Base-by-base conservation (phyloP, 2,888 invertebrate genomes). In the Xylophagus ater region DNA sequence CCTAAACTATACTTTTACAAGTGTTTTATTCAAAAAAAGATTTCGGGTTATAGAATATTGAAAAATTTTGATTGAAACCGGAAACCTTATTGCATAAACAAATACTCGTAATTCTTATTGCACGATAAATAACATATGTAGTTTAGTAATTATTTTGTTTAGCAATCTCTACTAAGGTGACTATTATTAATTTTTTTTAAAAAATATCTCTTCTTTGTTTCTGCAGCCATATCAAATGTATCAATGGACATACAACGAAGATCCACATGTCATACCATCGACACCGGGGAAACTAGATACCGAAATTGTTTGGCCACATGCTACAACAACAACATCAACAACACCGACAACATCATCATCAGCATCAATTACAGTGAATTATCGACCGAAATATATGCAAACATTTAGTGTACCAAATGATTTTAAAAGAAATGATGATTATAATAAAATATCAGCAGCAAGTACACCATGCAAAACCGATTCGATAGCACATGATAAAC, bases 211-310 rank as follows among this genome's bases (percentile, higher is more conserved):
- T 35, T 17, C 13, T 26, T 21, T 17, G 3, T 26, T 35, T 50
- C 66, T 74, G 21, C 66, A 90, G 90, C 82, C 86, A 42, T 86
- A 83, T 64, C 73, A 84, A 56, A 87, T 88, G 81, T 92, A 92
- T 66, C 85, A 81, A 60, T 92, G 90, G 90, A 75, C 85, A 17
- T 83, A 86, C 59, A 81, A 81, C 47, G 85, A 85, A 62, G 66
- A 72, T 33, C 74, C 79, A 38, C 67, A 74, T 24, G 76, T 82
- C 23, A 68, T 77, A 48, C 76, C 81, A n/a, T 67, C 75, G 41
- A 78, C 82, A 13, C 85, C 86, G 1, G 82, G 85, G 34, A 74
- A 79, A 55, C 66, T 88, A 33, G 77, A 80, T 48, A 73, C 75
- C 43, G 53, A 53, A 6, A 66, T 76, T 2, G 70, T 78, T 23